Evolutionary conservation across 2,888 invertebrate genomes (phyloP), one percentile per base, ranked within the genome.

Genomic region (Ditylenchus weischeri): DNA sequence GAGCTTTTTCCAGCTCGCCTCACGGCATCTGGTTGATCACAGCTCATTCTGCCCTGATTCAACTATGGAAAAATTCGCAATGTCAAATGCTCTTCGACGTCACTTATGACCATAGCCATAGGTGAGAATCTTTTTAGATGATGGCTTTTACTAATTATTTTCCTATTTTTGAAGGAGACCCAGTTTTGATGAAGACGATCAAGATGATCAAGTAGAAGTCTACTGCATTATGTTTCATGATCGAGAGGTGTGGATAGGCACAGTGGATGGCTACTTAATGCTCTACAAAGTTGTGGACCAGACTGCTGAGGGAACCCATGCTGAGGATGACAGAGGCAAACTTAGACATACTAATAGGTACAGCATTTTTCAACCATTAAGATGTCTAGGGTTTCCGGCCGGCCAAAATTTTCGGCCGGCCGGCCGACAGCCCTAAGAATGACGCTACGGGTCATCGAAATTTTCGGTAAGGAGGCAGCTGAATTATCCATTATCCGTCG

Each of bases 51-150:
- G 85, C 85, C n/a, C 80, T 86, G 21, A 72, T 87, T 63, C 86
- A 87, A 75, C 79, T 87, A 48, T 87, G 87, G 86, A 84, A 85
- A 69, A 82, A 83, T 0, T 78, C 84, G n/a, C 83, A 83, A 48
- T 86, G 86, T 76, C 83, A 83, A 62, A 81, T 86, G 76, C 79
- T 86, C 63, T 87, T 84, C 76, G 86, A 87, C 75, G 84, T 86
- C 19, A 76, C 83, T 47, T 82, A 75, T 65, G 82, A 82, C 48
- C 82, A 82, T 68, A 77, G 73, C 69, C 76, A 78, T 62, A 72
- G 79, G 79, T 78, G 19, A 36, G 59, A 13, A 3, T 5, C 2
- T 19, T 29, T 38, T 59, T 29, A 19, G 59, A 10, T 2, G 29
- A 6, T 19, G 23, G 59, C 35, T n/a, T 54, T 18, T 3, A 10